These are phyloP conservation scores for Trichopria drosophilae DNA, from an alignment of 2,888 invertebrate species.

Conservation along the genomic window DNA sequence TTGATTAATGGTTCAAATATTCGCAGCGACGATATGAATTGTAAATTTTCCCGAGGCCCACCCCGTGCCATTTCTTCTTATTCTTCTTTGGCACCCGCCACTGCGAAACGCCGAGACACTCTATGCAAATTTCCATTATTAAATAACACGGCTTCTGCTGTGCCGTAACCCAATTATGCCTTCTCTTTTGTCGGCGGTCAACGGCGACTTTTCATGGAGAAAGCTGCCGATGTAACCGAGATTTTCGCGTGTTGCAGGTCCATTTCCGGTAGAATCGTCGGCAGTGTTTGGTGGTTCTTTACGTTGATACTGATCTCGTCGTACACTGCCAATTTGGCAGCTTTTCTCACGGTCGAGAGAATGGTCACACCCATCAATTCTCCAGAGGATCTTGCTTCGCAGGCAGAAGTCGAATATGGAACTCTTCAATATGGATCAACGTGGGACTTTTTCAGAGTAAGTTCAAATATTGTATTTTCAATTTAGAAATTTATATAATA, in stretches of 20 bases:
- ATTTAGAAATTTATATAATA: constrained; percentile 59
- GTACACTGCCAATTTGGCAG: constrained; percentile 97
- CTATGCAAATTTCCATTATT: constrained; percentile 42
- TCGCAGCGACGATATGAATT: constrained; percentile 51
- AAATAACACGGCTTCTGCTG: constrained; percentile 33
- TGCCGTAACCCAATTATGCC: neutral
- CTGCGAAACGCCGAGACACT: constrained; percentile 31
- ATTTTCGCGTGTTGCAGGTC: too few relatives aligned
- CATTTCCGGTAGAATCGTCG: constrained; percentile 91
- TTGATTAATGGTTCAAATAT: constrained; percentile 55
- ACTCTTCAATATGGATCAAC: constrained; percentile 80
- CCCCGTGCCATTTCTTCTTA: too few relatives aligned
- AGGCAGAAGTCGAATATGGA: constrained; percentile 92
- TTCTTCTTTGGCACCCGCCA: constrained; percentile 8
- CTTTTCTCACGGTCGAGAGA: constrained; percentile 94
- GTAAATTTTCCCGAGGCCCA: constrained; percentile 44
- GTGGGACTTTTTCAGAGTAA: constrained; percentile 83
- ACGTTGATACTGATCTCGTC: constrained; percentile 96
- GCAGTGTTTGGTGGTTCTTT: constrained; percentile 99
- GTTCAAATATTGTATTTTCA: too few relatives aligned
- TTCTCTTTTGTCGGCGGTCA: constrained; percentile 1
- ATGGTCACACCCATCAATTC: constrained; percentile 96
- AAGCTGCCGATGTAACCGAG: too few relatives aligned
- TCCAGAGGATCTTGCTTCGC: constrained; percentile 85
- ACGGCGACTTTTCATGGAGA: neutral